phyloP scores from a whole-genome alignment of 2,113 vertebrate species.

The Formicarius rufipectus region DNA sequence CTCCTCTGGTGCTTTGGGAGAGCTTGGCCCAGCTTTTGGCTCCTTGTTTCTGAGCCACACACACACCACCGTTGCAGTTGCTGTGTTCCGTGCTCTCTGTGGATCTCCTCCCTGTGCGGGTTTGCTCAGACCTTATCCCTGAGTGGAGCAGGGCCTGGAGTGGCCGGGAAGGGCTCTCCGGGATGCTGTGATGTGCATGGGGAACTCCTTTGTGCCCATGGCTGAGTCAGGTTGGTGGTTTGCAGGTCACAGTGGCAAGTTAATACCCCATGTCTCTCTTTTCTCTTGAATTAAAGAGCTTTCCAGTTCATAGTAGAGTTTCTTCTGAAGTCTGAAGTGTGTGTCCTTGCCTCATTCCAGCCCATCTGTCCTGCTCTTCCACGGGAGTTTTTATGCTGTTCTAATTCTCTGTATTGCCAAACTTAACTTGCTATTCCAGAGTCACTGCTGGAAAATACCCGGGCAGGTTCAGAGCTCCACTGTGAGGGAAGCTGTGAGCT shows the following conservation, averaged over 20 bases:
- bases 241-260: accelerated
- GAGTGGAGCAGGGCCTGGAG: neutral
- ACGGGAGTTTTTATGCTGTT: neutral
- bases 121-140: neutral
- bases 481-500: neutral
- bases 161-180: neutral
- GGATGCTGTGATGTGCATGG: accelerated
- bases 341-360: neutral
- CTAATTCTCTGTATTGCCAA: neutral
- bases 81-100: neutral
- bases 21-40: neutral
- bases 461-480: neutral
- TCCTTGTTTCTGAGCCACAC: neutral
- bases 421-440: neutral
- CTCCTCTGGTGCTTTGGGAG: accelerated
- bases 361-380: neutral
- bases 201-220: accelerated
- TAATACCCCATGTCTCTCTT: neutral
- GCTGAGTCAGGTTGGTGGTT: neutral
- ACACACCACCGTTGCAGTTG: accelerated
- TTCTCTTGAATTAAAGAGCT: neutral
- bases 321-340: neutral
- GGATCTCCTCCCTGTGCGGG: accelerated
- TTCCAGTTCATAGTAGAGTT: neutral
- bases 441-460: neutral